Percentiles rank a stretch among this genome's conserved stretches.
Evolutionary conservation across 2,888 invertebrate genomes (phyloP).

Genomic region (Melanchra persicariae): DNA sequence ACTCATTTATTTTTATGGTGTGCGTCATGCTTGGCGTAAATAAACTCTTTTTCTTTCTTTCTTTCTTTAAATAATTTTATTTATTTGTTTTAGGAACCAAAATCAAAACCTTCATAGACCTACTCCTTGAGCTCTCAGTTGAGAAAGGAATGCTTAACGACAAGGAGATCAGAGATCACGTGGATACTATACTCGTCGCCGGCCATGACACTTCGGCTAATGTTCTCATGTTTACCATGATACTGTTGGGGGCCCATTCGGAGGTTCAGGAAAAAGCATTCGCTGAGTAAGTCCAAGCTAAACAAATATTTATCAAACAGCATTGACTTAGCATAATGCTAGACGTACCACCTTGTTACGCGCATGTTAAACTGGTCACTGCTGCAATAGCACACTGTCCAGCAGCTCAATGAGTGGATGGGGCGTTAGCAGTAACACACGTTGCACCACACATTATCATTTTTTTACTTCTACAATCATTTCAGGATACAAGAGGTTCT

Average conservation of each 20-base stretch:
- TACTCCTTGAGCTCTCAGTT: constrained; percentile 86
- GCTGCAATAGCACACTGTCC: too few species aligned
- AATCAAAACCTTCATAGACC: constrained; percentile 89
- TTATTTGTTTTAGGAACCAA: constrained; percentile 68
- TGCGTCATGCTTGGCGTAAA: too few species aligned
- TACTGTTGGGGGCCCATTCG: constrained; percentile 83
- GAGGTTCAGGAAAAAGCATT: constrained; percentile 80
- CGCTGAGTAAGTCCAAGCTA: constrained; percentile 75
- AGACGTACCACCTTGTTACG: too few species aligned
- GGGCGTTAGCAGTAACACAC: too few species aligned
- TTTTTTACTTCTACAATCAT: neutral
- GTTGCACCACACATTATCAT: too few species aligned
- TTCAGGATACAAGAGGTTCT: constrained; percentile 75
- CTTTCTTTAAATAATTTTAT: neutral
- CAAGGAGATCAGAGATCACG: constrained; percentile 89
- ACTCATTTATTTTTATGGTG: too few species aligned
- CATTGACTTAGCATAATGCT: too few species aligned
- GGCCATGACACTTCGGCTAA: constrained; percentile 88
- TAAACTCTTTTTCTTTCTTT: too few species aligned
- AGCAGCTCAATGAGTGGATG: too few species aligned
- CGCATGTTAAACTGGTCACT: too few species aligned
- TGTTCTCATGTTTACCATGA: constrained; percentile 81
- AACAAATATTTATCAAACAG: neutral
- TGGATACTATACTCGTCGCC: constrained; percentile 91
- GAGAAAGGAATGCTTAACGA: constrained; percentile 85